Base-by-base conservation (phyloP, 2,797 vertebrate genomes). In the Furcifer pardalis region DNA sequence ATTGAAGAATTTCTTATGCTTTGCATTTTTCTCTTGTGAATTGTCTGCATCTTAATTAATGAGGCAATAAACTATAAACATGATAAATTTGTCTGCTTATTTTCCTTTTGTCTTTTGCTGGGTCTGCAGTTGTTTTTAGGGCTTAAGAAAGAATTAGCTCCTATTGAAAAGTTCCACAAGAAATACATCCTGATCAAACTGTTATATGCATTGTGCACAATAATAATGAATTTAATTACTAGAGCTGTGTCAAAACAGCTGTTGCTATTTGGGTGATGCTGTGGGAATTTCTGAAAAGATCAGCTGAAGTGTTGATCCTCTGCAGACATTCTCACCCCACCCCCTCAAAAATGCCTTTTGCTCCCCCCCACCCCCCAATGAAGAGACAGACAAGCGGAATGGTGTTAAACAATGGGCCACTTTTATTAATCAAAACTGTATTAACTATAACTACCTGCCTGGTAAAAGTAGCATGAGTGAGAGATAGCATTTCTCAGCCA, bases 51-150 rank as follows among this genome's bases (percentile, higher is more conserved):
- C 46, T 25, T 83, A 81, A 78, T 85, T 86, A 91, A 91, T 66
- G 35, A 89, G 82, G 10, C 4, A 90, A 82, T 92, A 90, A 89
- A 87, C 81, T 44, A 84, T 82, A 79, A 86, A 93, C 86, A 80
- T 69, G 44, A 56, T 46, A 60, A 30, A 73, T 92, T 83, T 92
- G 86, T 86, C 74, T 89, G n/a, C 9, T 86, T 72, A 85, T 56
- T 19, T 90, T 52, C 23, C 49, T 86, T 87, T 84, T 90, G 63
- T 62, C 52, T 65, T 91, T 89, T 91, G 66, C 65, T 87, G 76
- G 80, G 44, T 88, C 52, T 87, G 9, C 80, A 42, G 46, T 9
- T 90, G 15, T 80, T 89, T 89, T 91, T 59, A 44, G 66, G 76
- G 13, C 78, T 60, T 35, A 46, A n/a, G 30, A 74, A 89, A 87